Percentiles rank a stretch among this genome's conserved stretches.
Evolutionary conservation across 2,797 vertebrate species (phyloP).

Genomic region (Liasis olivaceus): DNA sequence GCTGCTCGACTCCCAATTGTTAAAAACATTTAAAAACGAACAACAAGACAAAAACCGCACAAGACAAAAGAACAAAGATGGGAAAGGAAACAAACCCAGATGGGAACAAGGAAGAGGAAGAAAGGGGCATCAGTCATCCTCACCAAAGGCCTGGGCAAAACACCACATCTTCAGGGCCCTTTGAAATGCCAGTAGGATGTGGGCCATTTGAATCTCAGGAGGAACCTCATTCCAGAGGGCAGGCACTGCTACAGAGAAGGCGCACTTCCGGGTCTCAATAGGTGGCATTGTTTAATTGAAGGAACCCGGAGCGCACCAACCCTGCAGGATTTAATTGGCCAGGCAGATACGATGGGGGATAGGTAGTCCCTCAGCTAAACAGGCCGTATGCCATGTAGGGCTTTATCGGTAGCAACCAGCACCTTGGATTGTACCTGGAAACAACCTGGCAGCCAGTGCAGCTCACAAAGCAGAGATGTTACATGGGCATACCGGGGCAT

Average conservation of each 20-base stretch:
- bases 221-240: not conserved
- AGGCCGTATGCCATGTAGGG: not conserved
- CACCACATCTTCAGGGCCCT: not conserved
- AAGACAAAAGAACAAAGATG: not conserved
- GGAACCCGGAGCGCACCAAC: not conserved
- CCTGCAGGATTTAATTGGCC: not conserved
- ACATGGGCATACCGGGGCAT: not conserved
- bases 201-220: not conserved
- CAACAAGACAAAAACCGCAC: not conserved
- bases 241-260: not conserved
- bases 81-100: not conserved
- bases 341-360: not conserved
- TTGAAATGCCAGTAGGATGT: not conserved
- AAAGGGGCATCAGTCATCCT: not conserved
- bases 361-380: not conserved
- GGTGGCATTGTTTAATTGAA: not conserved
- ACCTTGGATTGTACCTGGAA: not conserved
- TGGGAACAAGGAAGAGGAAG: not conserved
- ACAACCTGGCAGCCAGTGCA: not conserved
- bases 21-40: not conserved
- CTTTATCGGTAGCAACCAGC: not conserved
- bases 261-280: not conserved
- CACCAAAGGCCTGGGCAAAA: not conserved
- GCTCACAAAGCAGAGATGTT: not conserved
- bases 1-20: not conserved